Evolutionary conservation across 2,888 invertebrate species (phyloP), one percentile per base, ranked within the genome.

Genomic region (Pyrgus malvae): DNA sequence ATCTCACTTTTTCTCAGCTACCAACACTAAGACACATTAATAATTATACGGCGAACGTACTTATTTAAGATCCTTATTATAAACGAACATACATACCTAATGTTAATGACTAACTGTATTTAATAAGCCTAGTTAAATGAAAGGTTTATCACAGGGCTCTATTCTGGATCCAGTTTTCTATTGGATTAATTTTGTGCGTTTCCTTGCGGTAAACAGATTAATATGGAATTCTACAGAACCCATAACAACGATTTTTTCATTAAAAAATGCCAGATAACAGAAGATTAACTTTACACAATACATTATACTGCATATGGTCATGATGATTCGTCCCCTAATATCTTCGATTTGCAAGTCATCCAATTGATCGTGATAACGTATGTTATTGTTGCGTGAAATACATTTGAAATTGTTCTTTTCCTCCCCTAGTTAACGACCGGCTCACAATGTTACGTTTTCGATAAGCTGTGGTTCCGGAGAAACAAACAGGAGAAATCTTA

Each of bases 341-440:
- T 17, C n/a, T 3, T 48, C n/a, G 12, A 23, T 25, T 1, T 14
- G 46, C 46, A 48, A 48, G 58, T 61, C 61, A 61, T 49, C 29
- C 44, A 35, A 57, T 57, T 57, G 57, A 59, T 57, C 45, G 37
- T 27, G 57, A 59, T 51, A 54, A 55, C 46, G 41, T 41, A 27
- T 17, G 25, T 23, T 54, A 53, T 45, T 48, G 53, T 56, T 54
- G 49, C 48, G 41, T 46, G 42, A 27, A 55, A 55, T 29, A 23
- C 25, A 35, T 16, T 48, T 48, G 25, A 23, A 25, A 48, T 48
- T 25, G 35, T 37, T 37, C 8, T 17, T 37, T 8, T 2, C 3
- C 3, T 2, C 11, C 12, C 29, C 29, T 8, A 6, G 7, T 29
- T 7, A 9, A 9, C 29, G 29, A 9, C 9, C 9, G 29, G 8